Evolutionary conservation across 2,888 invertebrate genomes (phyloP).

Genomic region (Barypeithes pellucidus): DNA sequence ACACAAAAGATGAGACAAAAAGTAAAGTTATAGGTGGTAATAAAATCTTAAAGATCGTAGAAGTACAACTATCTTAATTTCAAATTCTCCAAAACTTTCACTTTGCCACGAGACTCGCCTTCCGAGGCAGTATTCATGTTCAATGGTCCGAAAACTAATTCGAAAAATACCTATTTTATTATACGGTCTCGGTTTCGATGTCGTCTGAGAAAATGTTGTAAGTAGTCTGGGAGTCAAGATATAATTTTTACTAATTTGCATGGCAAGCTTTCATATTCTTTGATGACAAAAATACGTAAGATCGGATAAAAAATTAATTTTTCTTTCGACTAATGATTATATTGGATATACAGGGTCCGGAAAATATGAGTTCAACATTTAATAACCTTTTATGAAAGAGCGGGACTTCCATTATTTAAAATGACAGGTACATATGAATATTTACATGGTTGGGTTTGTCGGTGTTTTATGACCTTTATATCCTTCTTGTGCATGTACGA

Average conservation of each 20-base stretch:
- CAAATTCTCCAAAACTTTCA: slow-evolving; percentile 33
- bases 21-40: not conserved
- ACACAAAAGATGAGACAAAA: slow-evolving; percentile 4
- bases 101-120: slow-evolving; percentile 10
- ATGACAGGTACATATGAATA: too few relatives aligned
- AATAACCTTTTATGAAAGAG: too few relatives aligned
- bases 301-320: too few relatives aligned
- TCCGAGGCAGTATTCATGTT: slow-evolving; percentile 2
- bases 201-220: slow-evolving; percentile 5
- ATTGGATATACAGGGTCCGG: too few relatives aligned
- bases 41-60: slow-evolving; percentile 5
- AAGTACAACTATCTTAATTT: slow-evolving; percentile 32
- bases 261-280: not conserved
- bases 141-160: slow-evolving; percentile 2
- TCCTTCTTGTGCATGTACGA: too few relatives aligned
- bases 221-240: slow-evolving; percentile 4
- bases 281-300: too few relatives aligned
- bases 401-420: too few relatives aligned
- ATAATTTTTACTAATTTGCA: not conserved
- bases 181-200: not conserved
- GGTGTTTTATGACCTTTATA: too few relatives aligned
- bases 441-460: too few relatives aligned
- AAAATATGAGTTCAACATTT: too few relatives aligned
- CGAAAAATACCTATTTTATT: slow-evolving; percentile 25
- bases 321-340: too few relatives aligned